phyloP scores from a whole-genome alignment of 2,888 invertebrate species.

The Eudemis profundana region DNA sequence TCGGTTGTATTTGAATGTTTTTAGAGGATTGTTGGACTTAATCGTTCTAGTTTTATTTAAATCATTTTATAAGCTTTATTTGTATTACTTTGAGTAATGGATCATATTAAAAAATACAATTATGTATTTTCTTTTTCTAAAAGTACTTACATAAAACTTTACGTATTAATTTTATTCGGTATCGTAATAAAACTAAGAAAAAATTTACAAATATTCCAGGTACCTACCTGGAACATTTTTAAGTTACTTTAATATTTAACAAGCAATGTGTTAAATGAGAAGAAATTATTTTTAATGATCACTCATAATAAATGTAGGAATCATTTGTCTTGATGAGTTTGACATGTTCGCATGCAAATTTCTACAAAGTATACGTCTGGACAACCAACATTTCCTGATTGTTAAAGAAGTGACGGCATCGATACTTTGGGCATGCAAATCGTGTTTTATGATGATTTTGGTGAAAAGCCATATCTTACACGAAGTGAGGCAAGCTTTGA shows the following conservation, averaged over 20 bases:
- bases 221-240: background rate
- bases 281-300: conserved; percentile 36
- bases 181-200: background rate
- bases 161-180: too few relatives aligned
- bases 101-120: too few relatives aligned
- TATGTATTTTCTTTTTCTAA: too few relatives aligned
- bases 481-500: background rate
- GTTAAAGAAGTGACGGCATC: background rate
- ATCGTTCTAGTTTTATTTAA: background rate
- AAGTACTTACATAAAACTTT: too few relatives aligned
- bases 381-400: conserved; percentile 22
- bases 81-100: too few relatives aligned
- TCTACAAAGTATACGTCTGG: conserved; percentile 4
- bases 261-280: conserved; percentile 26
- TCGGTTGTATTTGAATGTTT: conserved; percentile 4
- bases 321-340: conserved; percentile 32
- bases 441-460: background rate
- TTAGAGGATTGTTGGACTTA: background rate
- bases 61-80: too few relatives aligned
- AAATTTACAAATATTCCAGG: too few relatives aligned
- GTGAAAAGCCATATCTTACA: background rate
- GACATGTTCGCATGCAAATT: conserved; percentile 39
- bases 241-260: conserved; percentile 9
- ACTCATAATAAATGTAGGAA: conserved; percentile 16
- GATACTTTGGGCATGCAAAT: conserved; percentile 6